Percentiles rank a stretch among this genome's conserved stretches.
phyloP scores from a whole-genome alignment of 2,113 vertebrate genomes.

The Sebastes fasciatus region DNA sequence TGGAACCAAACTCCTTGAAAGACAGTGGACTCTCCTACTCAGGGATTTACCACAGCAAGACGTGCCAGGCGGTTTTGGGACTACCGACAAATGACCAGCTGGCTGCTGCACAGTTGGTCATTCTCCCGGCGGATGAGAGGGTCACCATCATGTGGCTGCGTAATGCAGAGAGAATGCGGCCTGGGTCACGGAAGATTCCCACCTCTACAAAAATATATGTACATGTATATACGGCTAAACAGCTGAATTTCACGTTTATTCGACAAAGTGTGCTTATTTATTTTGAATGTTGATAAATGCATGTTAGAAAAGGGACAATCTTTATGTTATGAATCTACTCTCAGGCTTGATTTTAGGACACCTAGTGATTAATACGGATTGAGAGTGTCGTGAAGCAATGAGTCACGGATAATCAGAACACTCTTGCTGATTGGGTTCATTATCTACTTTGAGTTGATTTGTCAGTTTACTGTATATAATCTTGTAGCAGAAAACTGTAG shows the following conservation, averaged over 20 bases:
- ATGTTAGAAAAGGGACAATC: neutral
- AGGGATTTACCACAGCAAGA: constrained; percentile 40
- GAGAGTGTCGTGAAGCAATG: neutral
- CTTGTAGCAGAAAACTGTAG: neutral
- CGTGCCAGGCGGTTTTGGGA: constrained; percentile 39
- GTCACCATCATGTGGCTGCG: constrained; percentile 36
- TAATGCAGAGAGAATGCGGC: constrained; percentile 30
- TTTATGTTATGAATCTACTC: neutral
- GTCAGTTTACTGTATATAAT: neutral
- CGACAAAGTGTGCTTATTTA: neutral
- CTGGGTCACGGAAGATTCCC: neutral
- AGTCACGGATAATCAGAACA: constrained; percentile 8
- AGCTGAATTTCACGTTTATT: neutral
- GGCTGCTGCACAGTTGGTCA: constrained; percentile 46
- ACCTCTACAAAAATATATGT: neutral
- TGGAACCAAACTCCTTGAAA: constrained; percentile 43
- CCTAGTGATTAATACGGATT: neutral
- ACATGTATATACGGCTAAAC: neutral
- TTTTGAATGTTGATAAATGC: neutral
- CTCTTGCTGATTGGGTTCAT: constrained; percentile 11
- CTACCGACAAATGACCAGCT: constrained; percentile 58
- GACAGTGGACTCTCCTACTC: constrained; percentile 36
- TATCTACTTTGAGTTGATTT: constrained; percentile 11
- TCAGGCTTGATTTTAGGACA: neutral
- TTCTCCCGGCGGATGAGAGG: constrained; percentile 45